phyloP scores from a whole-genome alignment of 2,113 vertebrate genomes.

The Monopterus albus region DNA sequence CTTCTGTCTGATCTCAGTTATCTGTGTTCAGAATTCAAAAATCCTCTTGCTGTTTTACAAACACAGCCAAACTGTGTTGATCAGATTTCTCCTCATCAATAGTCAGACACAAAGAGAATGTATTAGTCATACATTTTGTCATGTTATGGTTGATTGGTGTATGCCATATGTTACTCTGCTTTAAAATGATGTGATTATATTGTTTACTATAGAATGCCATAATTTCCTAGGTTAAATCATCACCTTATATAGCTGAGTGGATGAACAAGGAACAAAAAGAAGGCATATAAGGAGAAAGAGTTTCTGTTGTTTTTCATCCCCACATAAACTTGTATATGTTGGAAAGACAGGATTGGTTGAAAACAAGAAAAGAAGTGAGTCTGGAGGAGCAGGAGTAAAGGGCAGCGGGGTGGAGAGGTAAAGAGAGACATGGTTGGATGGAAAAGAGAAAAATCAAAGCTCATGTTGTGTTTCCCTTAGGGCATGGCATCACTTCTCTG shows the following conservation, averaged over 20 bases:
- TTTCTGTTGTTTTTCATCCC: constrained; percentile 32
- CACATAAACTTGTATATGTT: constrained; percentile 15
- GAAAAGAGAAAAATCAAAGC: constrained; percentile 52
- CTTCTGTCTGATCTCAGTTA: constrained; percentile 22
- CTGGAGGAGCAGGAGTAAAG: constrained; percentile 35
- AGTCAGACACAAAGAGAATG: background rate
- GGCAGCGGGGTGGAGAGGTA: constrained; percentile 14
- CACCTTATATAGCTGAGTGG: background rate
- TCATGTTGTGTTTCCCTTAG: constrained; percentile 42
- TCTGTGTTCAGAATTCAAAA: background rate
- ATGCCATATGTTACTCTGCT: background rate
- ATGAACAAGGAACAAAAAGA: background rate
- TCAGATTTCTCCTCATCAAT: background rate
- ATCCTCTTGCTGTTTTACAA: background rate
- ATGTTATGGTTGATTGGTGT: no score
- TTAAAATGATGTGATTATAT: background rate
- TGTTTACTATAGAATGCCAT: background rate
- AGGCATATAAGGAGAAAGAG: background rate
- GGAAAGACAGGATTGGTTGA: constrained; percentile 34
- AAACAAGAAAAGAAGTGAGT: constrained; percentile 36
- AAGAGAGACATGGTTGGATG: constrained; percentile 19
- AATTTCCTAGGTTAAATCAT: background rate
- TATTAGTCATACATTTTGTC: no score
- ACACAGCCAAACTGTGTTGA: constrained; percentile 6
- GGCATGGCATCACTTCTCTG: constrained; percentile 56